Percentiles rank a stretch among this genome's conserved stretches.
These are phyloP conservation scores for Hydrocynus forskahlii DNA, from an alignment of 2,797 vertebrate species.

Conservation along the genomic window DNA sequence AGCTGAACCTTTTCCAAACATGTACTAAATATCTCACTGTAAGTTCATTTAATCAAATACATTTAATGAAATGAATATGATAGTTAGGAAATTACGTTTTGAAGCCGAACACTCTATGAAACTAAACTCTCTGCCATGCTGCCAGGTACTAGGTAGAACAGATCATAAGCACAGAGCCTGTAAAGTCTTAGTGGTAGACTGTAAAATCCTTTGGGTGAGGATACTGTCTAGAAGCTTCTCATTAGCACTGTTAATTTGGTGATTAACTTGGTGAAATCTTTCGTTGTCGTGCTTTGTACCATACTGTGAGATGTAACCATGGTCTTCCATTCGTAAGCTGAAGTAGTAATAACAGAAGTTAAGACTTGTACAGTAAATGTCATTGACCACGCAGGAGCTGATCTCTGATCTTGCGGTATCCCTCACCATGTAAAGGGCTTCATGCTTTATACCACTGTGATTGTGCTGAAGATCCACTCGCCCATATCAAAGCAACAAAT, in stretches of 20 bases:
- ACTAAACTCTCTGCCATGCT: background rate
- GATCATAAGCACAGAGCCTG: background rate
- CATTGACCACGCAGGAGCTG: constrained; percentile 55
- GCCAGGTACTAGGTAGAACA: background rate
- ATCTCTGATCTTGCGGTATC: constrained; percentile 62
- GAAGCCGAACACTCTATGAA: background rate
- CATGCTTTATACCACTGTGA: constrained; percentile 74
- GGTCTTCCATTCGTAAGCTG: constrained; percentile 49
- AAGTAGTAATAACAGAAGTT: constrained; percentile 50
- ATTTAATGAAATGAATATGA: background rate
- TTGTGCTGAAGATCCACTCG: constrained; percentile 65
- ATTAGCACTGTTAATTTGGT: constrained; percentile 45
- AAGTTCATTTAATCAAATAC: background rate
- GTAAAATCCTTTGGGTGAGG: constrained; percentile 47
- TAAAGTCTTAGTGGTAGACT: background rate
- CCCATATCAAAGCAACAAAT: constrained; percentile 67
- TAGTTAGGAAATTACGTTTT: background rate
- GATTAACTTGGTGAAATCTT: constrained; percentile 47
- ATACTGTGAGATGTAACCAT: constrained; percentile 64
- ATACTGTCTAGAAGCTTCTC: constrained; percentile 61
- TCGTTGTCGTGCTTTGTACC: constrained; percentile 65
- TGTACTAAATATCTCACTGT: constrained; percentile 2
- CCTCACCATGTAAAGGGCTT: constrained; percentile 66
- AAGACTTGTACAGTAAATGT: constrained; percentile 51
- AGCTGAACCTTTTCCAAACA: constrained; percentile 1